Conservation (phyloP, 2,888 invertebrate genomes). For the Eumerus sabulonum region DNA sequence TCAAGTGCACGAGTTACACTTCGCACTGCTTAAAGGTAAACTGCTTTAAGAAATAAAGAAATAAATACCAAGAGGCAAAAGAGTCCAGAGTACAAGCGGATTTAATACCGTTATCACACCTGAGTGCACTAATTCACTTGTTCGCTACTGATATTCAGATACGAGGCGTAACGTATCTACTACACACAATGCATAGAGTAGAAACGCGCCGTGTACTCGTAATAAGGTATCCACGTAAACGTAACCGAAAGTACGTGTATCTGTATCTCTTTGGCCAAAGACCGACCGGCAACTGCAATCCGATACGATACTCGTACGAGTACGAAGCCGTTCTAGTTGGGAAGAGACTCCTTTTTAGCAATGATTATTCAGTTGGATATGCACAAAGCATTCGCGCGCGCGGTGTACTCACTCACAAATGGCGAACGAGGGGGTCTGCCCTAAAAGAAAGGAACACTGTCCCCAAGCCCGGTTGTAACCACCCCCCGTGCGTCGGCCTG, state of each 20-base stretch:
- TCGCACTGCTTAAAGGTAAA: slow-evolving; percentile 56
- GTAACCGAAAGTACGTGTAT: too few relatives aligned
- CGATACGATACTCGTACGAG: slow-evolving; percentile 37
- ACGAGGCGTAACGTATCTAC: slow-evolving; percentile 43
- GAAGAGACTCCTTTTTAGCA: slow-evolving; percentile 63
- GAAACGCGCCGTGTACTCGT: slow-evolving; percentile 10
- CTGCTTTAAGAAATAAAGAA: slow-evolving; percentile 55
- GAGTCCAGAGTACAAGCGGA: slow-evolving; percentile 37
- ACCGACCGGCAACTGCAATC: slow-evolving; percentile 39
- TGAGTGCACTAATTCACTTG: slow-evolving; percentile 68
- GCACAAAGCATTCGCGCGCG: slow-evolving; percentile 57
- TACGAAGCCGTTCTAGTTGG: slow-evolving; percentile 66
- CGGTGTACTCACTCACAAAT: slow-evolving; percentile 2
- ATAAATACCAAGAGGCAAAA: slow-evolving; percentile 42
- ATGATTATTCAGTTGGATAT: slow-evolving; percentile 66
- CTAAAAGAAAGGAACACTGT: neutral
- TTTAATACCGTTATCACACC: slow-evolving; percentile 66
- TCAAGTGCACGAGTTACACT: slow-evolving; percentile 62
- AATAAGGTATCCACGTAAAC: too few relatives aligned
- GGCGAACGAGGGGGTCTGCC: slow-evolving; percentile 5
- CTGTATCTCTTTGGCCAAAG: too few relatives aligned
- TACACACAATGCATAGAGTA: neutral
- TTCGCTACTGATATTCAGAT: slow-evolving; percentile 31
- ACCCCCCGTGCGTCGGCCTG: too few relatives aligned
- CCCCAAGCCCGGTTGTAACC: slow-evolving; percentile 22